Percentiles rank a stretch among this genome's conserved stretches.
Evolutionary conservation across 37 sponge, comb jelly and placozoan genomes (phyloP).

Genomic region (Agelas oroides): DNA sequence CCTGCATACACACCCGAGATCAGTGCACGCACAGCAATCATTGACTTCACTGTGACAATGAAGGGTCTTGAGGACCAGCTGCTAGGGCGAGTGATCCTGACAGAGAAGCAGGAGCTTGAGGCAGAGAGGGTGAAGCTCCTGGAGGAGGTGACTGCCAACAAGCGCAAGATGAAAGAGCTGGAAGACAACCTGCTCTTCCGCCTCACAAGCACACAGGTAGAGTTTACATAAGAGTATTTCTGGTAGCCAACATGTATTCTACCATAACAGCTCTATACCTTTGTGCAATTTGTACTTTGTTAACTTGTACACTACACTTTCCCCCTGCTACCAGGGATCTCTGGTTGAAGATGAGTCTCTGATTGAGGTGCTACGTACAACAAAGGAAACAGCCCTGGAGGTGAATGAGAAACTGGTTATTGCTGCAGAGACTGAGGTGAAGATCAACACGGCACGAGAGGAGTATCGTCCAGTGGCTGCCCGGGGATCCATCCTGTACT

Average conservation of each 20-base stretch:
- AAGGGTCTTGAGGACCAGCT: slow-evolving; percentile 99
- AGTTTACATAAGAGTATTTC: background rate
- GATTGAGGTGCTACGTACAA: slow-evolving; percentile 92
- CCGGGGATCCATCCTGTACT: slow-evolving; percentile 87
- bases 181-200: slow-evolving; percentile 97
- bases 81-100: slow-evolving; percentile 96
- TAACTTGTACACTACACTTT: too few relatives aligned
- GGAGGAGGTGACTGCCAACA: slow-evolving; percentile 97
- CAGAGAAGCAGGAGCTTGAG: slow-evolving; percentile 98
- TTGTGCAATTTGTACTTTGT: too few relatives aligned
- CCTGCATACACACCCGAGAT: slow-evolving; percentile 99
- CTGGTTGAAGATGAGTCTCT: slow-evolving; percentile 96
- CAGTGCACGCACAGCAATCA: slow-evolving; percentile 93
- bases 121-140: slow-evolving; percentile 89
- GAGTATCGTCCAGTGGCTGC: slow-evolving; percentile 92
- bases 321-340: background rate
- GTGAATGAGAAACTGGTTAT: slow-evolving; percentile 93
- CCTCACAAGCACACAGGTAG: slow-evolving; percentile 90
- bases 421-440: slow-evolving; percentile 95
- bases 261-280: background rate
- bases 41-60: slow-evolving; percentile 99
- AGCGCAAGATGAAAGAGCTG: slow-evolving; percentile 96
- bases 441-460: slow-evolving; percentile 97
- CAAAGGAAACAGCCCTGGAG: slow-evolving; percentile 95
- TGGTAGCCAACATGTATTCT: background rate